Evolutionary conservation across 2,113 vertebrate species (phyloP), one percentile per base, ranked within the genome.

Genomic region (Chloropsis hardwickii): DNA sequence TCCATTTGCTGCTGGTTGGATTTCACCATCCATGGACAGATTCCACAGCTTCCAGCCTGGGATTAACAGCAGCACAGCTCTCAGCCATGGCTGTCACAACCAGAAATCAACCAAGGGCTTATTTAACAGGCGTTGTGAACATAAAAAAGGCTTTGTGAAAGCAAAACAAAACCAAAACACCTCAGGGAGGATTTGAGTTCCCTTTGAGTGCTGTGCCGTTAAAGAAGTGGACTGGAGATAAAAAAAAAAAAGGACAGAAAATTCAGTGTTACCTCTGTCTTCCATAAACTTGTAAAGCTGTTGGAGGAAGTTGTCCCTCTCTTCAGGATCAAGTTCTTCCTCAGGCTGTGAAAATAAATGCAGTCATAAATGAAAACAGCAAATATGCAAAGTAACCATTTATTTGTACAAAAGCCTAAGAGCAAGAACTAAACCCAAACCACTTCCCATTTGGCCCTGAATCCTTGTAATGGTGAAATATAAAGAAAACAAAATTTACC

Each of bases 231-330:
- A 39, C 13, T 23, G 24, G 22, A 60, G 5, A 51, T 57, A 24
- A 29, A 37, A 47, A 37, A 47, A 12, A 33, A 48, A 42, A 40
- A n/a, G n/a, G n/a, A n/a, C n/a, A n/a, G 9, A 50, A 74, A 70
- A 65, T 33, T 44, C 29, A 42, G 29, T 19, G 10, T 77, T 96
- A 97, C 96, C 99, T 99, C 99, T 98, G 98, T 99, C 99, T 98
- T 99, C 99, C 99, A 99, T 99, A 98, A 99, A 99, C 98, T 99
- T 99, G 97, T 99, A 99, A 82, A 99, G 99, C 98, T 99, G 99
- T 97, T 99, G 99, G 96, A 99, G 98, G 98, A 99, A 99, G 97
- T 98, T 98, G 97, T 99, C 99, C 96, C 99, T 99, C 98, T 99
- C 99, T 97, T 99, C 99, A 79, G 99, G 99, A 97, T 99, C 99